Conservation (phyloP, 2,888 invertebrate genomes). For the Hirtodrosophila duncani region DNA sequence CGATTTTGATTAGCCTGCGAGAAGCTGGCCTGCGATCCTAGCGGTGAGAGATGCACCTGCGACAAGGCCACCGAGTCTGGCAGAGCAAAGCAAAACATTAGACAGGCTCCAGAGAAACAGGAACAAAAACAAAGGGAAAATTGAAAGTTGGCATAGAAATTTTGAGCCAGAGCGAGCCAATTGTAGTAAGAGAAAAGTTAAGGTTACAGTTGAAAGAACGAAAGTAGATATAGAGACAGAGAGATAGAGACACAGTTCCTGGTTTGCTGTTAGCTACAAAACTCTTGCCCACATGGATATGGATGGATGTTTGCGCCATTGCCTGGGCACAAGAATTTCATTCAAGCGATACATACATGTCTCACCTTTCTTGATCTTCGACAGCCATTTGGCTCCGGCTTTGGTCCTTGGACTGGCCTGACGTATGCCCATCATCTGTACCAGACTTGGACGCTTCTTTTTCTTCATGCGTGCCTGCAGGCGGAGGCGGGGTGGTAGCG, state of each 20-base stretch:
- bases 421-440: constrained; percentile 88
- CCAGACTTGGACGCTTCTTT: constrained; percentile 89
- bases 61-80: constrained; percentile 87
- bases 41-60: constrained; percentile 88
- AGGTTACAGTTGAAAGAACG: constrained; percentile 15
- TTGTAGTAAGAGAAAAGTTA: constrained; percentile 22
- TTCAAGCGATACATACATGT: constrained; percentile 79
- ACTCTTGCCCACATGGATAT: constrained; percentile 38
- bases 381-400: constrained; percentile 92
- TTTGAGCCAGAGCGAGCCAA: constrained; percentile 74
- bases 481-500: no score
- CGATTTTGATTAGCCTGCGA: constrained; percentile 84
- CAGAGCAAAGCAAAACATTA: constrained; percentile 14
- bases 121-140: background rate
- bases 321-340: constrained; percentile 12
- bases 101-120: background rate
- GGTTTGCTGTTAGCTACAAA: constrained; percentile 62
- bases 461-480: constrained; percentile 83
- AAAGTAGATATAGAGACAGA: constrained; percentile 14
- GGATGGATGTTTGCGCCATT: background rate
- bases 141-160: constrained; percentile 50
- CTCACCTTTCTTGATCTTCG: constrained; percentile 91
- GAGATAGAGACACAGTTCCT: constrained; percentile 10
- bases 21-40: constrained; percentile 91
- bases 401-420: constrained; percentile 90